Percentiles rank a stretch among this genome's conserved stretches.
These are phyloP conservation scores for Anthopleura sola DNA, from an alignment of 64 coral and sea anemone species.

Conservation along the genomic window DNA sequence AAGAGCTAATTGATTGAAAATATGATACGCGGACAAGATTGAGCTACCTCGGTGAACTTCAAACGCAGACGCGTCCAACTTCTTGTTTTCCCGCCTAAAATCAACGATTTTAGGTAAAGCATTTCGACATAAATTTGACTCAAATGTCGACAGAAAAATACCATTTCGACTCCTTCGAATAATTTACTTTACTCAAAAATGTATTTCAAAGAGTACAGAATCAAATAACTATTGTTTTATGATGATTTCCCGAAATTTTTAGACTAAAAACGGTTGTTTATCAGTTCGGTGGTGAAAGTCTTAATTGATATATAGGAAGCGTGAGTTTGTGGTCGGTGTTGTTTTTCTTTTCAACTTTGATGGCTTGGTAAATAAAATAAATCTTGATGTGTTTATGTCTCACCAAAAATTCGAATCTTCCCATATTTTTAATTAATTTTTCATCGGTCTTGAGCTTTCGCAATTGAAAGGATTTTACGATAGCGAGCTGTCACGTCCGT, in stretches of 20 bases:
- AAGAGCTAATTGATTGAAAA: no score
- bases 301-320: not conserved
- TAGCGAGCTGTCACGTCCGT: not conserved
- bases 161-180: no score
- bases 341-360: not conserved
- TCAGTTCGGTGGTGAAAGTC: not conserved
- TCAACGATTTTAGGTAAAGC: not conserved
- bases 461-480: not conserved
- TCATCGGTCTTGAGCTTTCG: not conserved
- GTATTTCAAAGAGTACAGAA: no score
- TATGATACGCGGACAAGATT: no score
- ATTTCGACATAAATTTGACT: not conserved
- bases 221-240: no score
- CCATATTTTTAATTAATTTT: not conserved
- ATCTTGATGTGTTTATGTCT: not conserved
- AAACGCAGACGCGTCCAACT: not conserved
- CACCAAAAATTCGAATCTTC: not conserved
- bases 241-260: no score
- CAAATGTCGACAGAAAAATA: not conserved
- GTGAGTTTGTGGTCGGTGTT: not conserved
- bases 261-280: no score
- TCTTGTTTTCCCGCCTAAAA: not conserved
- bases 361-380: not conserved
- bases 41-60: not conserved
- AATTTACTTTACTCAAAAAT: no score